A percentile compares a stretch with the other conserved stretches of the same genome.
Conservation (phyloP, 2,797 vertebrate species). For the Notoglanidium macrostoma region DNA sequence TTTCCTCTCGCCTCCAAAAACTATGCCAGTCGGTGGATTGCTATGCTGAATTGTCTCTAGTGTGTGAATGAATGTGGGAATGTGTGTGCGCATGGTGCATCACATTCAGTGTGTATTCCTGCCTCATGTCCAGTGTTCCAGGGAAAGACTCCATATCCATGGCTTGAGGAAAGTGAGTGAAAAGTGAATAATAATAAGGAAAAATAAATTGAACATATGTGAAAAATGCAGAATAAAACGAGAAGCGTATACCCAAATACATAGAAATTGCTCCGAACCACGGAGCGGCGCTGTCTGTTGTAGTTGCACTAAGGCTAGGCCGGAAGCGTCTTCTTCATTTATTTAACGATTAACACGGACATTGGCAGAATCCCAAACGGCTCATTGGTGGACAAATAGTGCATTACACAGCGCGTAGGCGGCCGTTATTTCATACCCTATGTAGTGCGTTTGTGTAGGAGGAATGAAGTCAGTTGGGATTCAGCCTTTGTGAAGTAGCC, state of each 20-base stretch:
- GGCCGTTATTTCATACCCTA: constrained; percentile 1
- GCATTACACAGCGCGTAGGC: not conserved
- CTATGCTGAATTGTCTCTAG: not conserved
- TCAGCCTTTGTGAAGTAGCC: constrained; percentile 35
- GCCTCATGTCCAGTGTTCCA: not conserved
- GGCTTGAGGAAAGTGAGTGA: not conserved
- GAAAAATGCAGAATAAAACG: not conserved
- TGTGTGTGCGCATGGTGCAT: not conserved
- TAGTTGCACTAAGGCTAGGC: not conserved
- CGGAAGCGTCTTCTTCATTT: constrained; percentile 71
- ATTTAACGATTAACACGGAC: constrained; percentile 7
- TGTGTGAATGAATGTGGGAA: not conserved
- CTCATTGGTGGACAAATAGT: not conserved
- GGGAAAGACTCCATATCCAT: not conserved
- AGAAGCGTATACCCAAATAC: not conserved
- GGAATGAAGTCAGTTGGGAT: constrained; percentile 1
- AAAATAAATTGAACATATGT: not conserved
- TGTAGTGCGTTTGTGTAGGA: constrained; percentile 7
- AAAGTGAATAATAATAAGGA: not conserved
- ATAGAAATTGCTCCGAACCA: constrained; percentile 9
- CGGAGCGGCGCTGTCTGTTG: not conserved
- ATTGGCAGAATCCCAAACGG: constrained; percentile 13
- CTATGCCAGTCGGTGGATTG: not conserved
- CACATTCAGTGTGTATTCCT: not conserved
- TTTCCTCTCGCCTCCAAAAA: not conserved